Conservation (phyloP, 2,888 invertebrate species). For the Brenthis ino region DNA sequence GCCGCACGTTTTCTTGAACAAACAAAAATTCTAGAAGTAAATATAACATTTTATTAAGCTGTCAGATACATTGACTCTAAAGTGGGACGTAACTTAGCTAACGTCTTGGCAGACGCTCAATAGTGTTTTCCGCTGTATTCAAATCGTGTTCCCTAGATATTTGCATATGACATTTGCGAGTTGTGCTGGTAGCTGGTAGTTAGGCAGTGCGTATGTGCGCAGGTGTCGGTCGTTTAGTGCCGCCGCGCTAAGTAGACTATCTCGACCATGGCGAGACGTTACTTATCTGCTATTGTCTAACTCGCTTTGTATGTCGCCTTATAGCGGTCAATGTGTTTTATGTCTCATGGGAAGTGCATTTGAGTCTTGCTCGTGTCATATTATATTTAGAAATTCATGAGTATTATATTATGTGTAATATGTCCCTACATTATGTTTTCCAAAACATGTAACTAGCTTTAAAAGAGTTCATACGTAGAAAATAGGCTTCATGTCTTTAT, state of each 20-base stretch:
- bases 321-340: background rate
- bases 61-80: slow-evolving; percentile 22
- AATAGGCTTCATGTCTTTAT: no score
- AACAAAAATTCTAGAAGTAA: slow-evolving; percentile 10
- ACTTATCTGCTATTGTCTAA: background rate
- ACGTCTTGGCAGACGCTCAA: slow-evolving; percentile 22
- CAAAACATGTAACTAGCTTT: no score
- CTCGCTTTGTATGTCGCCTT: background rate
- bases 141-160: slow-evolving; percentile 17
- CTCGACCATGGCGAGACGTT: background rate
- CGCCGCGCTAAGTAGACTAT: slow-evolving; percentile 4
- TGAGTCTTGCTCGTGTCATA: no score
- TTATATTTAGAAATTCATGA: no score
- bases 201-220: slow-evolving; percentile 12
- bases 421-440: no score
- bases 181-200: background rate
- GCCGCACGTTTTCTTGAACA: slow-evolving; percentile 22
- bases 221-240: slow-evolving; percentile 6
- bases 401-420: no score
- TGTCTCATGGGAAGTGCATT: background rate
- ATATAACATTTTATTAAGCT: slow-evolving; percentile 18
- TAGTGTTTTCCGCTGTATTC: slow-evolving; percentile 19
- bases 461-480: no score
- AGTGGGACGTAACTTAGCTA: slow-evolving; percentile 9
- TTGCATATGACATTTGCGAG: slow-evolving; percentile 28